Percentiles rank a stretch among this genome's conserved stretches.
These are phyloP conservation scores for Drosophila parthenogenetica DNA, from an alignment of 2,888 invertebrate species.

Conservation along the genomic window DNA sequence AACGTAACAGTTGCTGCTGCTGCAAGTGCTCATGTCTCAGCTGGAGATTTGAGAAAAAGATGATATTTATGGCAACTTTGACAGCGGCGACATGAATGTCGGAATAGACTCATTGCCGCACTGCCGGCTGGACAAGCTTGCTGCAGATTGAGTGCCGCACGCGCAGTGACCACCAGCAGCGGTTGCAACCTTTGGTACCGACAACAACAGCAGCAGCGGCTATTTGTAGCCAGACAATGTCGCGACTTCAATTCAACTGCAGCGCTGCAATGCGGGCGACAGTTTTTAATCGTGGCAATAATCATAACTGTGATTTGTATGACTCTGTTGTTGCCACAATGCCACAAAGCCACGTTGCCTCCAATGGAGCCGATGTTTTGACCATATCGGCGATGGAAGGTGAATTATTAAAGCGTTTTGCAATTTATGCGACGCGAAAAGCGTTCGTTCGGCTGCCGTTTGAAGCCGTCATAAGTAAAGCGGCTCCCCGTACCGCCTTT, in stretches of 20 bases:
- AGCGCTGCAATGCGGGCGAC: conserved; percentile 65
- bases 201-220: conserved; percentile 7
- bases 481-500: conserved; percentile 34
- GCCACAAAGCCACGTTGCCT: conserved; percentile 12
- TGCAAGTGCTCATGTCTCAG: conserved; percentile 62
- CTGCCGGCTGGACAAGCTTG: conserved; percentile 37
- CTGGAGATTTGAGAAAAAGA: conserved; percentile 80
- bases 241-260: conserved; percentile 5
- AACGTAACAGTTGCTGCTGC: conserved; percentile 25
- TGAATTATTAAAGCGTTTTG: conserved; percentile 78
- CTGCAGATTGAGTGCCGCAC: conserved; percentile 76
- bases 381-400: conserved; percentile 70
- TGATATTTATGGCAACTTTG: conserved; percentile 84
- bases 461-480: conserved; percentile 73
- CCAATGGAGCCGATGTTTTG: conserved; percentile 61
- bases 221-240: conserved; percentile 12
- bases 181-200: conserved; percentile 13
- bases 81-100: conserved; percentile 70
- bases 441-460: conserved; percentile 62
- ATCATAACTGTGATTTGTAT: conserved; percentile 82
- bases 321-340: conserved; percentile 67
- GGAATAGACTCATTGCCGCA: conserved; percentile 72
- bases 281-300: conserved; percentile 82
- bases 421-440: conserved; percentile 77
- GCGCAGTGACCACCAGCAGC: conserved; percentile 76